phyloP scores from a whole-genome alignment of 23 tunicate genomes.

The Ascidia mentula region DNA sequence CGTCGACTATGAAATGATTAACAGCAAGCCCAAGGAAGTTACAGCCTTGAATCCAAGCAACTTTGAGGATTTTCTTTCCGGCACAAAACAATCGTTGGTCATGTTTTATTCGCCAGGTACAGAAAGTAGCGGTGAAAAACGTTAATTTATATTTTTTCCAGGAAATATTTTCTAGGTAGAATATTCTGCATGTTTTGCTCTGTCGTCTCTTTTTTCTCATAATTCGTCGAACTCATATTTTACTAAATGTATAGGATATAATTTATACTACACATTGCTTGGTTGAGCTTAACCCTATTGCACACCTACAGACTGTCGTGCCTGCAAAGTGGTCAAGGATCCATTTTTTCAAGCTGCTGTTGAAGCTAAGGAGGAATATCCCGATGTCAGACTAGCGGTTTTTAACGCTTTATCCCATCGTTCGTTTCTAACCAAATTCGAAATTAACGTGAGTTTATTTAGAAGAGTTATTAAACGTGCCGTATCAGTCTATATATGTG shows the following conservation, averaged over 20 bases:
- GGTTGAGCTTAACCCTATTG: no score
- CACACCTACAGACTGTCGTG: conserved; percentile 70
- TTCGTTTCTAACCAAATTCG: conserved; percentile 26
- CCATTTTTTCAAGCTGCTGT: conserved; percentile 74
- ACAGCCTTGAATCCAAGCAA: conserved; percentile 33
- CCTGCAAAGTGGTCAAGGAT: conserved; percentile 73
- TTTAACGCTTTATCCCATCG: conserved; percentile 48
- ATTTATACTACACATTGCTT: no score
- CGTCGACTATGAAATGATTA: conserved; percentile 27
- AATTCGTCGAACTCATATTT: neutral
- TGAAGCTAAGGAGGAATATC: conserved; percentile 59
- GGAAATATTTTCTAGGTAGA: neutral
- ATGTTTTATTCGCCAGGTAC: conserved; percentile 91
- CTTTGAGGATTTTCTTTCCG: conserved; percentile 31
- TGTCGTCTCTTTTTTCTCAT: neutral
- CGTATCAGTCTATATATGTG: neutral
- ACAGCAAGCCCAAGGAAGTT: conserved; percentile 45
- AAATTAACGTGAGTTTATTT: conserved; percentile 35
- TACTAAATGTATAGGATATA: no score
- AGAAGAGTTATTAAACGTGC: neutral
- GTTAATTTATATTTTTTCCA: neutral
- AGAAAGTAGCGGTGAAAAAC: neutral
- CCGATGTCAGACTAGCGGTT: conserved; percentile 54
- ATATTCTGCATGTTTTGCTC: neutral
- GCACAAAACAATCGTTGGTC: conserved; percentile 44